A percentile compares a stretch with the other conserved stretches of the same genome.
Evolutionary conservation across 37 sponge, comb jelly and placozoan species (phyloP).

Genomic region (Tethya wilhelma): DNA sequence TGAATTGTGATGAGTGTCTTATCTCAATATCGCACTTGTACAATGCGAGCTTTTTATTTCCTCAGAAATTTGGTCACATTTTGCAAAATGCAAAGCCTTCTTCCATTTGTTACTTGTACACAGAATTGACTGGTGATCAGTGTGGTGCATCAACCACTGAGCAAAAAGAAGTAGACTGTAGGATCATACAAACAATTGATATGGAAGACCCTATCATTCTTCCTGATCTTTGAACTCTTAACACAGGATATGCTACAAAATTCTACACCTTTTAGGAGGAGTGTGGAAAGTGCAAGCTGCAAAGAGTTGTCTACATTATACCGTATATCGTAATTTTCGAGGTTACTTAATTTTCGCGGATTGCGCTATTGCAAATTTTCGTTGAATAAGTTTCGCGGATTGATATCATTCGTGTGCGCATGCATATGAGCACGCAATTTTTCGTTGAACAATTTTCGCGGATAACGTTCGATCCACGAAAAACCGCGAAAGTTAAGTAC

Average conservation of each 20-base stretch:
- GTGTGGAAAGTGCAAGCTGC: too few relatives aligned
- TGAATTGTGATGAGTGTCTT: background rate
- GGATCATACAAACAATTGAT: background rate
- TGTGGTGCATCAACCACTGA: background rate
- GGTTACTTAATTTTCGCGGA: too few relatives aligned
- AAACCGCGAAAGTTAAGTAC: too few relatives aligned
- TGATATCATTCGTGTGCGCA: too few relatives aligned
- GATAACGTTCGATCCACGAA: too few relatives aligned
- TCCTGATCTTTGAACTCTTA: background rate
- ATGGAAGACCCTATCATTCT: background rate
- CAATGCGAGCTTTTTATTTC: background rate
- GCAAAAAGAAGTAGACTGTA: background rate
- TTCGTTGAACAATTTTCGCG: too few relatives aligned
- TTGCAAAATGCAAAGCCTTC: background rate
- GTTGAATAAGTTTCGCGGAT: too few relatives aligned
- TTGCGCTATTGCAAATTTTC: too few relatives aligned
- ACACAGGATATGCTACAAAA: background rate
- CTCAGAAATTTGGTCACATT: background rate
- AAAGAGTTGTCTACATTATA: too few relatives aligned
- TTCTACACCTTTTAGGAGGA: background rate
- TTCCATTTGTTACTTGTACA: background rate
- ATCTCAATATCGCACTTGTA: background rate
- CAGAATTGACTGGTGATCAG: background rate
- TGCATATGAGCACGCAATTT: too few relatives aligned
- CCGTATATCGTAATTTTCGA: too few relatives aligned